phyloP scores from a whole-genome alignment of 2,797 vertebrate species.

The Pantherophis alleghaniensis region DNA sequence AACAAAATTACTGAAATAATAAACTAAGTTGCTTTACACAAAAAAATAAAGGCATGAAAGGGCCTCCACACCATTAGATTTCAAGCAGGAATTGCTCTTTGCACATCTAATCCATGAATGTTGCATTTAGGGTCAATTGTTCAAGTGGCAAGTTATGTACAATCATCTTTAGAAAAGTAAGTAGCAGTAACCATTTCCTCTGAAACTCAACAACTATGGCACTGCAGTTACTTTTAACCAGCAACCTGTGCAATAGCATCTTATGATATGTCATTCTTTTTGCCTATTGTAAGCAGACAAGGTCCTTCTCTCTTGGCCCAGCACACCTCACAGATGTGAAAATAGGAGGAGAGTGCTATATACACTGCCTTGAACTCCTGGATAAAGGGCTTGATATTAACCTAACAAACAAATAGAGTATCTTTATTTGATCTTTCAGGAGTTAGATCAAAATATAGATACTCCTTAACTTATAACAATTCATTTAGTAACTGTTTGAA shows the following conservation, averaged over 20 bases:
- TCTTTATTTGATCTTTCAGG: not conserved
- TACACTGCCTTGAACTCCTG: not conserved
- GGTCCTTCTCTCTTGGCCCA: not conserved
- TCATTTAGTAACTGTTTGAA: not conserved
- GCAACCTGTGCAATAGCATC: not conserved
- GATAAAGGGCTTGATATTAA: not conserved
- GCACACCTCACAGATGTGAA: not conserved
- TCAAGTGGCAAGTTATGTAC: conserved; percentile 4
- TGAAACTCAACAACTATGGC: not conserved
- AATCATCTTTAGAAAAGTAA: not conserved
- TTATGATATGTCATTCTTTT: not conserved
- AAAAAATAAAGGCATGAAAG: not conserved
- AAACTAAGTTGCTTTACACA: not conserved
- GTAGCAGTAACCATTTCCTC: not conserved
- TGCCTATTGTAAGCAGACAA: not conserved
- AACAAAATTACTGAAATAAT: not conserved
- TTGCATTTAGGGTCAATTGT: not conserved
- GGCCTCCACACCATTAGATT: not conserved
- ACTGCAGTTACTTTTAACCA: not conserved
- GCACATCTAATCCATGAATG: conserved; percentile 10
- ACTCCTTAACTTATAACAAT: not conserved
- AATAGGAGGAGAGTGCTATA: not conserved
- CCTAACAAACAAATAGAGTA: not conserved
- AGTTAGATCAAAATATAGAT: not conserved
- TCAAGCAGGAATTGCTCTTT: conserved; percentile 1